Percentiles rank a stretch among this genome's conserved stretches.
Conservation (phyloP, 2,797 vertebrate genomes). For the Discoglossus pictus region DNA sequence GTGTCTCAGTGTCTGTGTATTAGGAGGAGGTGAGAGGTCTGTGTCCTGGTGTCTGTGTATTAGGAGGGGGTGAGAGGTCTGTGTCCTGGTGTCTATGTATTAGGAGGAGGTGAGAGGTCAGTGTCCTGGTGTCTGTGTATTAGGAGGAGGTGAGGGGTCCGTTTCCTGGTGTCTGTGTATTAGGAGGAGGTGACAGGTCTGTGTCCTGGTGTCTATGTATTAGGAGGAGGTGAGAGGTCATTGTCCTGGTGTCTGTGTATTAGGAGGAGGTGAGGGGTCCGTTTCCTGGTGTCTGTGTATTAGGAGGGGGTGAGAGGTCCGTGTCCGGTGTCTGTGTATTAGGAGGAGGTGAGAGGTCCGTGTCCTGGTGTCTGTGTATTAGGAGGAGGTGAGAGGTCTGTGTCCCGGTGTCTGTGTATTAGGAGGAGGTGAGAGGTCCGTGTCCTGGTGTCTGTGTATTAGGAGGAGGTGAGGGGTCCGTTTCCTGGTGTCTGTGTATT, state of each 20-base stretch:
- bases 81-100: constrained; percentile 5
- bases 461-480: background rate
- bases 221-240: too few relatives aligned
- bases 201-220: background rate
- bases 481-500: constrained; percentile 10
- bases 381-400: background rate
- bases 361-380: constrained; percentile 10
- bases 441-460: background rate
- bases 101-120: background rate
- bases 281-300: constrained; percentile 6
- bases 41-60: background rate
- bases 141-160: background rate
- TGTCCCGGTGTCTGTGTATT: background rate
- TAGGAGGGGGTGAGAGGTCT: background rate
- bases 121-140: background rate
- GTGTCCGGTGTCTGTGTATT: background rate
- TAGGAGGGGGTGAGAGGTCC: background rate
- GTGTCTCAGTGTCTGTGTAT: constrained; percentile 3
- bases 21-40: background rate
- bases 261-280: background rate
- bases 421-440: too few relatives aligned
- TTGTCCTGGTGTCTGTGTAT: background rate
- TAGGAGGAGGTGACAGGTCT: background rate
- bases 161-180: constrained; percentile 6
- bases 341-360: background rate